Evolutionary conservation across 2,888 invertebrate species (phyloP).

Genomic region (Bedellia somnulentella): DNA sequence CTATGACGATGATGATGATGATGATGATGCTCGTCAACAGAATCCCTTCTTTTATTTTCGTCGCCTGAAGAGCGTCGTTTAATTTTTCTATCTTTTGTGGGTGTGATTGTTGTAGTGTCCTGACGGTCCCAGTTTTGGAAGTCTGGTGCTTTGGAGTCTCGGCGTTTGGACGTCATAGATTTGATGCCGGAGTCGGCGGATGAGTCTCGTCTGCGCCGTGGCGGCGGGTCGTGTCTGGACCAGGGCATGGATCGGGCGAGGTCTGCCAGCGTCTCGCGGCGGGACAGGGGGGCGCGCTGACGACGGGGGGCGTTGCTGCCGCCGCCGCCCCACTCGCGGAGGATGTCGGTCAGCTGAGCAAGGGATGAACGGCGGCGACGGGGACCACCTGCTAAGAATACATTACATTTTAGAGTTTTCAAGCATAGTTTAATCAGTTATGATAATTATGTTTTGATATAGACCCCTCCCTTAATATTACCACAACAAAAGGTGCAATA

Average conservation of each 20-base stretch:
- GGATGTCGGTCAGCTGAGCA: conserved; percentile 85
- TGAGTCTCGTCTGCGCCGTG: conserved; percentile 80
- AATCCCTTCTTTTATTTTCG: conserved; percentile 62
- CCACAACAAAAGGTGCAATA: no score
- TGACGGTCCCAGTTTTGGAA: conserved; percentile 72
- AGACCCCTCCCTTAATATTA: no score
- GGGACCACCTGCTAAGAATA: conserved; percentile 49
- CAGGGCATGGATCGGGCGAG: conserved; percentile 83
- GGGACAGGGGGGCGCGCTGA: conserved; percentile 70
- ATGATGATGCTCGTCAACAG: conserved; percentile 69
- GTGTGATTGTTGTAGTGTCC: conserved; percentile 62
- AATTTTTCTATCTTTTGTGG: conserved; percentile 43
- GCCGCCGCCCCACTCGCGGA: conserved; percentile 83
- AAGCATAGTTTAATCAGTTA: not conserved
- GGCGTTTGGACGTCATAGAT: conserved; percentile 70
- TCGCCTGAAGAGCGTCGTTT: conserved; percentile 67
- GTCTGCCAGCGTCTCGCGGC: conserved; percentile 86
- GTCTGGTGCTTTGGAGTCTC: conserved; percentile 73
- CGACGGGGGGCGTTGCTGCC: conserved; percentile 41
- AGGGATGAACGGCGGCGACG: conserved; percentile 81
- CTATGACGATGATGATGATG: conserved; percentile 69
- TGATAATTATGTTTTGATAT: no score
- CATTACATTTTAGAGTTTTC: not conserved
- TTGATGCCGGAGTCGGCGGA: conserved; percentile 86
- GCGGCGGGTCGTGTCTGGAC: conserved; percentile 66